Conservation (phyloP, 2,797 vertebrate species). For the Amniataba percoides region DNA sequence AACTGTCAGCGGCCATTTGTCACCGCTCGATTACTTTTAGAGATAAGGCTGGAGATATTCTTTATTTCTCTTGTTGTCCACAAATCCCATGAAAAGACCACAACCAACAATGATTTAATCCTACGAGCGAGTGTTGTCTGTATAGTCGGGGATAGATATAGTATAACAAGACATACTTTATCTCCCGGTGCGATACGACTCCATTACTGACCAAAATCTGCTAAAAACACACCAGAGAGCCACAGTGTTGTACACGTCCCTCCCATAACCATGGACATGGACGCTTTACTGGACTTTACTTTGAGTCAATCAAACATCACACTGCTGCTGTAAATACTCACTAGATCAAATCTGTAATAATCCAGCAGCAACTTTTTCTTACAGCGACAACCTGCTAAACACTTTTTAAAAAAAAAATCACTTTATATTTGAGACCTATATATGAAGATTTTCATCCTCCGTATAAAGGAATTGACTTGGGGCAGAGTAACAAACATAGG, state of each 20-base stretch:
- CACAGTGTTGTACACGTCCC: not conserved
- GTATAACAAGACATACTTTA: not conserved
- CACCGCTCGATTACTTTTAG: conserved; percentile 16
- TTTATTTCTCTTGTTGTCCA: not conserved
- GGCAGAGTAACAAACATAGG: not conserved
- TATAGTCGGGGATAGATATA: not conserved
- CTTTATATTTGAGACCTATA: not conserved
- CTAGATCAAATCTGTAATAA: not conserved
- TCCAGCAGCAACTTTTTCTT: not conserved
- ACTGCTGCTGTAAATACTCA: not conserved
- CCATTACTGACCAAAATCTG: not conserved
- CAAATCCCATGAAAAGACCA: conserved; percentile 8
- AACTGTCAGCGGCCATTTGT: conserved; percentile 31
- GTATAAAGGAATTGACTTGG: not conserved
- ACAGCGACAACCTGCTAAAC: not conserved
- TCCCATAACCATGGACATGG: not conserved
- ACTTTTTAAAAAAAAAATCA: too few relatives aligned
- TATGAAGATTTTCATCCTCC: not conserved
- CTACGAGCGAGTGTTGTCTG: not conserved
- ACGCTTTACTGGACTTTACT: not conserved
- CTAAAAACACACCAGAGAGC: not conserved
- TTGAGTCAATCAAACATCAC: not conserved
- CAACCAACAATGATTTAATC: conserved; percentile 14
- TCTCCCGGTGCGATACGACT: not conserved
- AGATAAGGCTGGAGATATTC: not conserved